A percentile compares a stretch with the other conserved stretches of the same genome.
Evolutionary conservation across 2,113 vertebrate species (phyloP).

Genomic region (Crocuta crocuta): DNA sequence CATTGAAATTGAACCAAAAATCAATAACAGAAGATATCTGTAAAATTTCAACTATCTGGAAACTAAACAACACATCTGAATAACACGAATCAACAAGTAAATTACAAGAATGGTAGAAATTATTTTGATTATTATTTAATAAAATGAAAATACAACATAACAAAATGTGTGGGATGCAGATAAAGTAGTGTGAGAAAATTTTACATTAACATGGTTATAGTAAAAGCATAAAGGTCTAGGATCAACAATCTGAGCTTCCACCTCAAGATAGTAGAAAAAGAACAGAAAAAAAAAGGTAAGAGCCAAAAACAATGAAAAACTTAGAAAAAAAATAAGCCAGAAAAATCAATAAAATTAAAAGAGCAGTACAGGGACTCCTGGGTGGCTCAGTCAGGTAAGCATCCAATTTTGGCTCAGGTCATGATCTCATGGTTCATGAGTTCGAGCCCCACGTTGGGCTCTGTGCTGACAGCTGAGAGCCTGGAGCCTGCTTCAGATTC

Average conservation of each 20-base stretch:
- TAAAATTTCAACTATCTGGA: constrained; percentile 18
- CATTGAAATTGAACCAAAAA: constrained; percentile 49
- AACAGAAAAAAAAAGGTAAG: background rate
- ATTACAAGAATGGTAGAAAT: constrained; percentile 2
- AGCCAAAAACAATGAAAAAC: background rate
- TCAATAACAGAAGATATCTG: background rate
- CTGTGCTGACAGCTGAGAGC: too few relatives aligned
- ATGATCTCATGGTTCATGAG: too few relatives aligned
- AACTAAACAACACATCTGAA: constrained; percentile 21
- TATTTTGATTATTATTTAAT: background rate
- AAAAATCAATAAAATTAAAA: background rate
- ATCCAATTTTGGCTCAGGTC: too few relatives aligned
- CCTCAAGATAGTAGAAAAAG: background rate
- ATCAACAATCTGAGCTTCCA: background rate
- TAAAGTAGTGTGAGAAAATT: background rate
- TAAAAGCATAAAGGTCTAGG: background rate
- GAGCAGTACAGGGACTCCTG: too few relatives aligned
- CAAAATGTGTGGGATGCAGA: background rate
- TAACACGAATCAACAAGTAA: constrained; percentile 7
- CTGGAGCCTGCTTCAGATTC: too few relatives aligned
- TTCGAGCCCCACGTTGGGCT: too few relatives aligned
- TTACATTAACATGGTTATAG: background rate
- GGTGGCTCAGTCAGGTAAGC: too few relatives aligned
- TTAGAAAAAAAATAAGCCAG: background rate
- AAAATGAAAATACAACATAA: constrained; percentile 38